A percentile compares a stretch with the other conserved stretches of the same genome.
Evolutionary conservation across 2,113 vertebrate genomes (phyloP).

Genomic region (Asarcornis scutulata): DNA sequence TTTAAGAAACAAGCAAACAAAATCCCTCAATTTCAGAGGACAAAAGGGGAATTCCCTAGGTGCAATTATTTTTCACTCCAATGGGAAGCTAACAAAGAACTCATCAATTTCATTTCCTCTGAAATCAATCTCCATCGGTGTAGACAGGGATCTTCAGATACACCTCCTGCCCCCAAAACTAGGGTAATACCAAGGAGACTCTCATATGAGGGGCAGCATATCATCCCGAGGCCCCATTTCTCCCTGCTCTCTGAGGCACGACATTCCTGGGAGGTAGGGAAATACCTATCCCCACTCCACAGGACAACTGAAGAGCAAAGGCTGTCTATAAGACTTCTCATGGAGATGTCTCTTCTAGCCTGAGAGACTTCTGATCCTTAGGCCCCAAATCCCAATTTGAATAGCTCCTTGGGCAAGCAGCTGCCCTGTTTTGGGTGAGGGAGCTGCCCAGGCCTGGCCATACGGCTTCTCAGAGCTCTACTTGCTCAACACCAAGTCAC

Average conservation of each 20-base stretch:
- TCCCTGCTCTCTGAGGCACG: neutral
- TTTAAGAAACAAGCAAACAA: neutral
- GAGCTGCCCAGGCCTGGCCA: neutral
- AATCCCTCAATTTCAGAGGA: neutral
- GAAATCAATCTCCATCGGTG: neutral
- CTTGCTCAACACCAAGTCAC: neutral
- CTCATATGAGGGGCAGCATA: neutral
- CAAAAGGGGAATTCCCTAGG: neutral
- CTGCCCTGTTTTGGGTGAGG: neutral
- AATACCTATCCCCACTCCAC: neutral
- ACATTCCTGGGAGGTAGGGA: neutral
- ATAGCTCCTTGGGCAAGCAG: neutral
- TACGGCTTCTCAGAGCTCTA: neutral
- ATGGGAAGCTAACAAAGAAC: neutral
- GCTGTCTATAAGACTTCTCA: neutral
- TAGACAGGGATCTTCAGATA: neutral
- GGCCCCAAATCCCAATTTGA: neutral
- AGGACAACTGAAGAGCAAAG: neutral
- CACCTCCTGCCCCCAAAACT: neutral
- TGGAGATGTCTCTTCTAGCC: neutral
- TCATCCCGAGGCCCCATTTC: neutral
- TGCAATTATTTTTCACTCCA: neutral
- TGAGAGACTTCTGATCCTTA: neutral
- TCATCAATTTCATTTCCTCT: neutral
- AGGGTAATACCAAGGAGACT: neutral